Evolutionary conservation across 2,113 vertebrate species (phyloP).

Genomic region (Clupea harengus): DNA sequence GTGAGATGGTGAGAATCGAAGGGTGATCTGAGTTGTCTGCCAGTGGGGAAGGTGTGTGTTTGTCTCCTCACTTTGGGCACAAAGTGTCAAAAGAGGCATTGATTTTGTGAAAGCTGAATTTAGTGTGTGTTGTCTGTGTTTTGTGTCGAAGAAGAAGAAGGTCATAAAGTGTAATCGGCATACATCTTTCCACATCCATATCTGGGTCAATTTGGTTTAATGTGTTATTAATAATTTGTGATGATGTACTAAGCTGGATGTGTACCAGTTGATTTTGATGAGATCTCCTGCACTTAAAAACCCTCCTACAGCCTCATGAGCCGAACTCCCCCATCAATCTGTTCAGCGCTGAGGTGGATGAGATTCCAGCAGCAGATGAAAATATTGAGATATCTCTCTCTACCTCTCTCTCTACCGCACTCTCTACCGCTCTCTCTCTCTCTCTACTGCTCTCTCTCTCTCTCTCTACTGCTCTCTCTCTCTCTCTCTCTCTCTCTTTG

Average conservation of each 20-base stretch:
- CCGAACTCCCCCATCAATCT: not conserved
- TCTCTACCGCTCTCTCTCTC: slow-evolving; percentile 15
- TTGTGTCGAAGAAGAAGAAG: no score
- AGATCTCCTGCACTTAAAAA: not conserved
- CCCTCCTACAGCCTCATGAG: not conserved
- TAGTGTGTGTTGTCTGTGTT: no score
- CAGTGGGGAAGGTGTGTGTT: no score
- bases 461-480: slow-evolving; percentile 27
- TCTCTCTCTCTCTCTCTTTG: slow-evolving; percentile 29
- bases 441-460: not conserved
- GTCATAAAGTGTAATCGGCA: no score
- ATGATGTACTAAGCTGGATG: not conserved
- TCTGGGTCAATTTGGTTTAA: not conserved
- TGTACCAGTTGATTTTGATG: not conserved
- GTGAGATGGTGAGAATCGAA: no score
- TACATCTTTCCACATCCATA: not conserved
- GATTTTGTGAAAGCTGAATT: no score
- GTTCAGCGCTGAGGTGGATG: not conserved
- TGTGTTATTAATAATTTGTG: not conserved
- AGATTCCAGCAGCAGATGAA: not conserved
- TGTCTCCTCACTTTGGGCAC: no score
- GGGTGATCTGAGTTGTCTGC: no score
- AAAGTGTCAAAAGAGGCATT: no score
- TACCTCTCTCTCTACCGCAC: no score
- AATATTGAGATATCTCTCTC: not conserved